Percentiles rank a stretch among this genome's conserved stretches.
Conservation (phyloP, 2,113 vertebrate species). For the Rhabdornis inornatus region DNA sequence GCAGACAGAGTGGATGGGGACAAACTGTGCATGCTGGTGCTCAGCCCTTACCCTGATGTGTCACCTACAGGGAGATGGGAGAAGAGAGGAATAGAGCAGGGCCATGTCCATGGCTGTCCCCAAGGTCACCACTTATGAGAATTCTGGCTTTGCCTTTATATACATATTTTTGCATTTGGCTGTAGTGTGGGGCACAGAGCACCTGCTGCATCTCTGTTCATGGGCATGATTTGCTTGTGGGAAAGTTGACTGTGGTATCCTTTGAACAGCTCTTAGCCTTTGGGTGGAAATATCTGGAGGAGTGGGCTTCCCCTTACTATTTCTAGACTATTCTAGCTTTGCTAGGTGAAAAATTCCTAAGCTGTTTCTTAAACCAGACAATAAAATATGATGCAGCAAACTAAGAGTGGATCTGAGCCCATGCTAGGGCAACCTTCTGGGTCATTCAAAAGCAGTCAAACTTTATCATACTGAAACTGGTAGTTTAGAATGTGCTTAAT, state of each 20-base stretch:
- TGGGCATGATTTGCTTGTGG: fast-evolving
- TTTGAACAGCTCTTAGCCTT: not conserved
- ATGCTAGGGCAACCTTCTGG: not conserved
- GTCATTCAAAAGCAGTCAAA: not conserved
- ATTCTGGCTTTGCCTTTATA: not conserved
- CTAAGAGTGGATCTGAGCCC: not conserved
- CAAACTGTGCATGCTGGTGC: not conserved
- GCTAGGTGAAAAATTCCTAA: not conserved
- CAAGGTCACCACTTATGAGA: not conserved
- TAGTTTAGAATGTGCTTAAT: not conserved
- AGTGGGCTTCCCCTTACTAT: not conserved
- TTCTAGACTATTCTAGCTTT: not conserved
- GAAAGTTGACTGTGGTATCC: not conserved
- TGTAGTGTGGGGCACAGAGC: fast-evolving
- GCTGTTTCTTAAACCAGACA: not conserved
- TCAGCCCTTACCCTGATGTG: not conserved
- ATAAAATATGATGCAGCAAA: not conserved
- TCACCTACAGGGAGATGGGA: not conserved
- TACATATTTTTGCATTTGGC: not conserved
- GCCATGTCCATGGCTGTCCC: not conserved
- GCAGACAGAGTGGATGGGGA: fast-evolving
- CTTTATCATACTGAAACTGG: not conserved
- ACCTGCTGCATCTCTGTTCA: fast-evolving
- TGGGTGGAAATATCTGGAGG: not conserved
- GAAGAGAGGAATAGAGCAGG: not conserved